These are phyloP conservation scores for Thunnus maccoyii DNA, from an alignment of 2,113 vertebrate species.

Conservation along the genomic window DNA sequence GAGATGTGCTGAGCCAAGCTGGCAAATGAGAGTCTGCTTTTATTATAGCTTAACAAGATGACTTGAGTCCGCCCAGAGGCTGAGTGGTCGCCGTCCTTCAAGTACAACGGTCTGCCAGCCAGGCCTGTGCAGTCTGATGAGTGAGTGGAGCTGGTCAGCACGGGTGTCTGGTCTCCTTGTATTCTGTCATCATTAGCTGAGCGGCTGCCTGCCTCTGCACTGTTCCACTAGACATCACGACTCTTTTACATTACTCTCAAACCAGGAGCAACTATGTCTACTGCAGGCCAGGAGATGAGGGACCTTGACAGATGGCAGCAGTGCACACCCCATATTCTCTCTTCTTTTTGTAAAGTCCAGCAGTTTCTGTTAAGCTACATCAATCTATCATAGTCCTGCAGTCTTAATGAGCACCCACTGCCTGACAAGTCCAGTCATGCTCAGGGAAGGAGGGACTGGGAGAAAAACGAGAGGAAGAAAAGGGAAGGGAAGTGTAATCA, in stretches of 20 bases:
- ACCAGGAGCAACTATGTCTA: slow-evolving; percentile 33
- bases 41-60: slow-evolving; percentile 59
- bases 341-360: slow-evolving; percentile 12
- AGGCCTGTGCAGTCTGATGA: slow-evolving; percentile 10
- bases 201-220: slow-evolving; percentile 31
- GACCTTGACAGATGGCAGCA: slow-evolving; percentile 64
- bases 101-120: slow-evolving; percentile 27
- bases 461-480: slow-evolving; percentile 23
- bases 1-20: slow-evolving; percentile 53
- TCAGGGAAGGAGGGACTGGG: slow-evolving; percentile 12
- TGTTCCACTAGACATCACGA: slow-evolving; percentile 35
- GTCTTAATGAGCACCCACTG: slow-evolving; percentile 51
- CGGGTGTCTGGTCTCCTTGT: slow-evolving; percentile 36
- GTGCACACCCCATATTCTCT: not conserved
- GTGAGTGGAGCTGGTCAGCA: slow-evolving; percentile 39
- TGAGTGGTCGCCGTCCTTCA: slow-evolving; percentile 52
- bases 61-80: slow-evolving; percentile 48
- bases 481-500: not conserved
- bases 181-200: slow-evolving; percentile 68
- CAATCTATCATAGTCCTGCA: slow-evolving; percentile 41
- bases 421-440: slow-evolving; percentile 30
- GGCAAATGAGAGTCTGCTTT: slow-evolving; percentile 62
- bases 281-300: slow-evolving; percentile 31
- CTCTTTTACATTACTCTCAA: slow-evolving; percentile 50
- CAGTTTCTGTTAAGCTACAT: slow-evolving; percentile 45